phyloP scores from a whole-genome alignment of 1,140 invertebrate genomes.

The Copidosoma floridanum region DNA sequence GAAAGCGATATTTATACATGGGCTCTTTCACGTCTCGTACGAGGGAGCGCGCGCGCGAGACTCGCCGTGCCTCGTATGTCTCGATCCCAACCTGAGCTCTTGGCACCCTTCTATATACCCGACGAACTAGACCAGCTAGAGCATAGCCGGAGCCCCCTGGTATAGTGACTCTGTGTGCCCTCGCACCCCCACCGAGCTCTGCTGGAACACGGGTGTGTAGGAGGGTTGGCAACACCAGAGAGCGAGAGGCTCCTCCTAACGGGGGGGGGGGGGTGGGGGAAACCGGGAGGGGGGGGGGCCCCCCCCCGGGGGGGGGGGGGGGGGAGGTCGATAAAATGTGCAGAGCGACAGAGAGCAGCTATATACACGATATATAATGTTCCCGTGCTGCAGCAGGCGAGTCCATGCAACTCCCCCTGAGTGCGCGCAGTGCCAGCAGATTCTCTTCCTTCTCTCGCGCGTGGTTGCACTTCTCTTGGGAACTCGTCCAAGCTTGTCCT shows the following conservation, averaged over 20 bases:
- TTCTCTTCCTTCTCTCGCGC: neutral
- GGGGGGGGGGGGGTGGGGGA: neutral
- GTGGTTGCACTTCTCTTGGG: neutral
- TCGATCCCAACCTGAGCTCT: conserved; percentile 9
- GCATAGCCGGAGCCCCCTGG: too few relatives aligned
- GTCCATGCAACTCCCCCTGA: conserved; percentile 5
- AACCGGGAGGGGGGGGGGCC: neutral
- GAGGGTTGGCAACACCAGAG: too few relatives aligned
- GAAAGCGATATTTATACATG: too few relatives aligned
- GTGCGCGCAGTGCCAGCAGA: too few relatives aligned
- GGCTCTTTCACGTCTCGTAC: too few relatives aligned
- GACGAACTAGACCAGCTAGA: too few relatives aligned
- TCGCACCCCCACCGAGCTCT: neutral
- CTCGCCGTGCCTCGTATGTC: neutral
- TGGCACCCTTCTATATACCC: too few relatives aligned
- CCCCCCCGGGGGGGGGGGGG: neutral
- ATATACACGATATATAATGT: too few relatives aligned
- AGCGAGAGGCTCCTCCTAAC: neutral
- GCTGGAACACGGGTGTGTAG: neutral
- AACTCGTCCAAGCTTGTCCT: neutral
- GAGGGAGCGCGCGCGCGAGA: neutral
- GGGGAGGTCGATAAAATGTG: conserved; percentile 12
- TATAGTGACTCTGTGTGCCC: conserved; percentile 9
- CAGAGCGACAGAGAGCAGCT: too few relatives aligned
- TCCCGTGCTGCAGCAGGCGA: conserved; percentile 21